These are phyloP conservation scores for Myotis yumanensis DNA, from an alignment of 2,113 vertebrate genomes.

Conservation along the genomic window DNA sequence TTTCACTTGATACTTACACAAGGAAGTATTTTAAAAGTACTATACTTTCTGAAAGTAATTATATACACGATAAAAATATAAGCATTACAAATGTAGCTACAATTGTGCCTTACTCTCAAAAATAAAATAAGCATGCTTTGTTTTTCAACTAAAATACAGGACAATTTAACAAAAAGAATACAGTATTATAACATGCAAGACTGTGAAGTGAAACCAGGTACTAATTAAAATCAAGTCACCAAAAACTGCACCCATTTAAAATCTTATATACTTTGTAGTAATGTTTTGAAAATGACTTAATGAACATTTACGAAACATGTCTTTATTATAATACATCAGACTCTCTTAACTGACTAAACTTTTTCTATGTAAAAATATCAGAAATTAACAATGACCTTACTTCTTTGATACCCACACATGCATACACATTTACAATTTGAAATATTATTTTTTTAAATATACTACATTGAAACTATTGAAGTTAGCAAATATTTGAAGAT, in stretches of 20 bases:
- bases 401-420: background rate
- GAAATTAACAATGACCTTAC: background rate
- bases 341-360: background rate
- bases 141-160: constrained; percentile 38
- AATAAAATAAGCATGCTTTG: constrained; percentile 56
- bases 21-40: background rate
- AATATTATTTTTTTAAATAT: constrained; percentile 34
- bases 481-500: constrained; percentile 1
- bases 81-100: constrained; percentile 51
- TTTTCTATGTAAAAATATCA: background rate
- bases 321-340: constrained; percentile 34
- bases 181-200: constrained; percentile 58
- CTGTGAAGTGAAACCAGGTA: constrained; percentile 65
- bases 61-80: constrained; percentile 71
- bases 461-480: background rate
- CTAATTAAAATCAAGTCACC: constrained; percentile 66
- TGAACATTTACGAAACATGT: background rate
- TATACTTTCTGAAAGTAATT: constrained; percentile 62
- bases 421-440: background rate
- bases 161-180: constrained; percentile 66
- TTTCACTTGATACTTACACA: constrained; percentile 29
- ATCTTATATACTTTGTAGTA: background rate
- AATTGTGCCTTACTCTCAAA: constrained; percentile 66
- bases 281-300: constrained; percentile 51
- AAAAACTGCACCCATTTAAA: background rate